These are phyloP conservation scores for Nezara viridula DNA, from an alignment of 2,888 invertebrate species.

Conservation along the genomic window DNA sequence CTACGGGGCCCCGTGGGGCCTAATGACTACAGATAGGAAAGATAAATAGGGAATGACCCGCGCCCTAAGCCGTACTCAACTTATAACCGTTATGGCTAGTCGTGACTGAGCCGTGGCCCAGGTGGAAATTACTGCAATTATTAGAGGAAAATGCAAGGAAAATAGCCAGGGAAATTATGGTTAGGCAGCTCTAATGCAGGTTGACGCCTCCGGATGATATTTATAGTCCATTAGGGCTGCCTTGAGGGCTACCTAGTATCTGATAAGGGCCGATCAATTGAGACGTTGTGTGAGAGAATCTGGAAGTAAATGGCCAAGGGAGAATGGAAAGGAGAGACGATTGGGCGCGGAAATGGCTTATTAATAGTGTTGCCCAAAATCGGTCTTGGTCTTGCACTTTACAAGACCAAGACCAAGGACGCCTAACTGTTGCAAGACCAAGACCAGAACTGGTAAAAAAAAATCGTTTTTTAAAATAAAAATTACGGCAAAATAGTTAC, in stretches of 20 bases:
- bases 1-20: not conserved
- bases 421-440: too few species aligned
- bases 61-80: slow-evolving; percentile 1
- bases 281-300: not conserved
- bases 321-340: too few species aligned
- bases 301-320: too few species aligned
- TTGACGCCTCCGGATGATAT: slow-evolving; percentile 53
- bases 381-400: too few species aligned
- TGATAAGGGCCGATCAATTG: not conserved
- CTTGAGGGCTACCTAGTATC: not conserved
- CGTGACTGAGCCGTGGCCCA: not conserved
- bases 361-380: too few species aligned
- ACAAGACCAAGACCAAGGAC: too few species aligned
- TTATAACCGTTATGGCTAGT: slow-evolving; percentile 4
- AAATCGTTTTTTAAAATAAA: too few species aligned
- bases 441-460: too few species aligned
- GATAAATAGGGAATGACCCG: slow-evolving; percentile 52
- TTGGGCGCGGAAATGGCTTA: too few species aligned
- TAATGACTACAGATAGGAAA: slow-evolving; percentile 53
- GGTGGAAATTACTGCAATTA: slow-evolving; percentile 51
- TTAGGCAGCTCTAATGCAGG: slow-evolving; percentile 16
- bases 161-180: slow-evolving; percentile 40
- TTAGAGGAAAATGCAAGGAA: slow-evolving; percentile 50
- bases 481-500: too few species aligned
- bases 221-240: slow-evolving; percentile 14